Conservation (phyloP, 2,888 invertebrate species). For the Pogonocherus hispidulus region DNA sequence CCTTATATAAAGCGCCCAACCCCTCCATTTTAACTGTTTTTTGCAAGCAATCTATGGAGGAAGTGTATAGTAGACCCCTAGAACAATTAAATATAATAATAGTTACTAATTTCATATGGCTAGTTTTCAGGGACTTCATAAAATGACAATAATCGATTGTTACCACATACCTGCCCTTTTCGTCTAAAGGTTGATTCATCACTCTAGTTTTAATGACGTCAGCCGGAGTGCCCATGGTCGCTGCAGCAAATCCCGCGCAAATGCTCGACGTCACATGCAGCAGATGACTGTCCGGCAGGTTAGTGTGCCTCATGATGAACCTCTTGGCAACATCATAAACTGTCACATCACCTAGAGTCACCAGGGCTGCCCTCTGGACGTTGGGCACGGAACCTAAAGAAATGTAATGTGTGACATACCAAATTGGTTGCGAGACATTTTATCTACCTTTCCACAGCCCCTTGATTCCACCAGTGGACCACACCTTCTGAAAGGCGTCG, state of each 20-base stretch:
- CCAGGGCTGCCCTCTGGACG: constrained; percentile 86
- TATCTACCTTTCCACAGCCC: constrained; percentile 88
- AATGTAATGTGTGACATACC: background rate
- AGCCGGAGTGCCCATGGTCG: constrained; percentile 91
- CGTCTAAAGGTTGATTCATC: constrained; percentile 92
- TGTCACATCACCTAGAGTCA: constrained; percentile 87
- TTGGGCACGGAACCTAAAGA: constrained; percentile 87
- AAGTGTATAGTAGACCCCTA: constrained; percentile 86
- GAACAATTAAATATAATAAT: no score
- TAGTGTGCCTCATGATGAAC: constrained; percentile 73
- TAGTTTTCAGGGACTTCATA: no score
- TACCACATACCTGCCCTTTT: constrained; percentile 73
- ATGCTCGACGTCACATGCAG: constrained; percentile 85
- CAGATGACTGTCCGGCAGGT: constrained; percentile 81
- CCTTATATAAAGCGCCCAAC: constrained; percentile 88
- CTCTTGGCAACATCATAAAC: constrained; percentile 88
- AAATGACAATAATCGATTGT: constrained; percentile 38
- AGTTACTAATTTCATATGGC: no score
- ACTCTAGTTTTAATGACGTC: constrained; percentile 94
- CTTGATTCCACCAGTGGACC: constrained; percentile 80
- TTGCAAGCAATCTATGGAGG: constrained; percentile 87
- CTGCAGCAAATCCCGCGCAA: constrained; percentile 89
- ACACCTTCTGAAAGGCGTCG: constrained; percentile 83
- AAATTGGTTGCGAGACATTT: background rate
- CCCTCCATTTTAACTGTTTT: constrained; percentile 92